Evolutionary conservation across 2,113 vertebrate genomes (phyloP).

Genomic region (Jacana jacana): DNA sequence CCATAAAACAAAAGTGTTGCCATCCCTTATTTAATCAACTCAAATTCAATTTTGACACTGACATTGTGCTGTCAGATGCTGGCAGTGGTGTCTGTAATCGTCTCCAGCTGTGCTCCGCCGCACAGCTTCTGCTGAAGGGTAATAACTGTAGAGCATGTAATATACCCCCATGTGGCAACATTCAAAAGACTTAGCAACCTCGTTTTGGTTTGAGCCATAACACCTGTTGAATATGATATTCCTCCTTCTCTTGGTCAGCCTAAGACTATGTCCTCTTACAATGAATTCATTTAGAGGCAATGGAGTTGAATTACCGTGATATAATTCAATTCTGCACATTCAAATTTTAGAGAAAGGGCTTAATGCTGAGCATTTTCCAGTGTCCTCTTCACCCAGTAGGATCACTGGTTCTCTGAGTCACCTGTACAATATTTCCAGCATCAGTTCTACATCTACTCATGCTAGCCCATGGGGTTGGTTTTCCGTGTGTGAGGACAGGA

Average conservation of each 20-base stretch:
- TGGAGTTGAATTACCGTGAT: neutral
- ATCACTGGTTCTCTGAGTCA: neutral
- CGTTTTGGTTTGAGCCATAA: neutral
- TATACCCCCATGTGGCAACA: neutral
- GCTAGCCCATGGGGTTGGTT: neutral
- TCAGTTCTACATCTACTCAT: neutral
- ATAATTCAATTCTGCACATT: neutral
- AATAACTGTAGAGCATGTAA: neutral
- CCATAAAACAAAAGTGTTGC: constrained; percentile 61
- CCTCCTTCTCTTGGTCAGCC: neutral
- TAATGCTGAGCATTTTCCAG: neutral
- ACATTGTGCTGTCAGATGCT: constrained; percentile 49
- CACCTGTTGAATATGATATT: constrained; percentile 26
- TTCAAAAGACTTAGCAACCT: neutral
- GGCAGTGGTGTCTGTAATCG: constrained; percentile 34
- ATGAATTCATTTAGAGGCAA: neutral
- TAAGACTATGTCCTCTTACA: neutral
- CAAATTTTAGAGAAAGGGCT: neutral
- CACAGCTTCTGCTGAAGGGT: neutral
- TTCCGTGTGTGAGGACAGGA: neutral
- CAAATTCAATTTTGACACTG: constrained; percentile 63
- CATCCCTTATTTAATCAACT: constrained; percentile 59
- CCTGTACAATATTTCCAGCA: neutral
- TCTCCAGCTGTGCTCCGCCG: constrained; percentile 29
- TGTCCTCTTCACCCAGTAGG: neutral